Conservation (phyloP, 2,888 invertebrate genomes). For the Meloe dianella region DNA sequence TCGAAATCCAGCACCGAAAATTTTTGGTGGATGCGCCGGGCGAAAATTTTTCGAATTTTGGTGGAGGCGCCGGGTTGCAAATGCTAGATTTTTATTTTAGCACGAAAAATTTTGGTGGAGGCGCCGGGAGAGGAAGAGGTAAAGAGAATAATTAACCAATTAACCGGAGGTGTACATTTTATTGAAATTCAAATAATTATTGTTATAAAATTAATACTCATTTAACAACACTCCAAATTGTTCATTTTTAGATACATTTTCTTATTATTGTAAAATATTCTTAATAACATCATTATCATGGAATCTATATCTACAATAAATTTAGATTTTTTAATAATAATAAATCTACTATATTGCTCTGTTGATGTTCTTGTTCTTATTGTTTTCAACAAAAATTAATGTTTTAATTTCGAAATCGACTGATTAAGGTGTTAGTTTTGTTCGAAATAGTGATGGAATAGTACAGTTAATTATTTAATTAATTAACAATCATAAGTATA, state of each 20-base stretch:
- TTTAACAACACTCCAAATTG: conserved; percentile 24
- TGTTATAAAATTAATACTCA: conserved; percentile 30
- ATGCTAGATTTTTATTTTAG: no score
- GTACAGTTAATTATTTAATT: not conserved
- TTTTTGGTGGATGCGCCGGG: no score
- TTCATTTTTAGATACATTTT: conserved; percentile 10
- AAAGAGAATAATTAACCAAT: no score
- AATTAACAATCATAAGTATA: not conserved
- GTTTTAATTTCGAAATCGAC: conserved; percentile 9
- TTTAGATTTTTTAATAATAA: conserved; percentile 22
- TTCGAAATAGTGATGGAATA: not conserved
- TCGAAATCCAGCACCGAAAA: no score
- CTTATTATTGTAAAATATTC: conserved; percentile 26
- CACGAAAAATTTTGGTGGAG: no score
- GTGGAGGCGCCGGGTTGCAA: no score
- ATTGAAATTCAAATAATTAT: conserved; percentile 27
- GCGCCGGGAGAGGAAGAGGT: no score
- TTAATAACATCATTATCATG: conserved; percentile 32
- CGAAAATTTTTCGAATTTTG: no score
- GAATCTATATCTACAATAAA: conserved; percentile 33
- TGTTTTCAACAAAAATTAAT: not conserved
- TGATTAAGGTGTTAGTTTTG: not conserved
- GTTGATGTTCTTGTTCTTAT: conserved; percentile 27
- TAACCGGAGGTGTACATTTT: conserved; percentile 24
- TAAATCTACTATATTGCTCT: conserved; percentile 28